Base-by-base conservation (phyloP, 2,888 invertebrate species). In the Byasa hedistus region DNA sequence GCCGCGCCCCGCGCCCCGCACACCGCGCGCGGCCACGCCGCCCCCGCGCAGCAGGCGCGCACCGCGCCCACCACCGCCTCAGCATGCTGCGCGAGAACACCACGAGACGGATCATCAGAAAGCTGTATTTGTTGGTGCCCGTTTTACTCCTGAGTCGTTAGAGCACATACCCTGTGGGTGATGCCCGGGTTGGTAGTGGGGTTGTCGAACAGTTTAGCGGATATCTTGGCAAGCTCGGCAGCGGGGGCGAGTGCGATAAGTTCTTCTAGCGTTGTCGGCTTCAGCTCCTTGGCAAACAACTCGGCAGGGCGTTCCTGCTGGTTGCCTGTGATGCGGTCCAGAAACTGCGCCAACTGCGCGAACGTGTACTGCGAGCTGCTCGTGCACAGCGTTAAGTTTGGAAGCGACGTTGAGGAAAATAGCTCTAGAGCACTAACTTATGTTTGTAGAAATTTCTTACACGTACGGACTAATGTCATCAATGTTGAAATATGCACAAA, bases 341-440 rank as follows among this genome's bases (percentile, higher is more conserved):
- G 93, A 71, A 95, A 95, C 71, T 95, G 94, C 0, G 95, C 95
- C 79, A 97, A 89, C 62, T 96, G 90, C 44, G 94, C 92, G 83
- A 96, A 97, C 71, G 96, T 94, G 86, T 97, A 95, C 79, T 97
- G 96, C 44, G 96, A 92, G 75, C 96, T 96, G 79, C 55, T 21
- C 21, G 17, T n/a, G 32, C 32, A 10, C 10, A 32, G 32, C 7
- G 32, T 32, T 32, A 32, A 32, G 32, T 32, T 32, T 32, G 8
- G 32, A 32, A 32, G 7, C 10, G 32, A 32, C 7, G 32, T 3
- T 32, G 10, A 1, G 10, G 32, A 32, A 32, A 32, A 32, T 32
- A 32, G 32, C 32, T 10, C 1, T 10, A 10, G 32, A 7, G 7
- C 27, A 27, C 27, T 27, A 27, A 7, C 7, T 27, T 27, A 27